phyloP scores from a whole-genome alignment of 1,140 invertebrate genomes.

The Zaprionus ornatus region DNA sequence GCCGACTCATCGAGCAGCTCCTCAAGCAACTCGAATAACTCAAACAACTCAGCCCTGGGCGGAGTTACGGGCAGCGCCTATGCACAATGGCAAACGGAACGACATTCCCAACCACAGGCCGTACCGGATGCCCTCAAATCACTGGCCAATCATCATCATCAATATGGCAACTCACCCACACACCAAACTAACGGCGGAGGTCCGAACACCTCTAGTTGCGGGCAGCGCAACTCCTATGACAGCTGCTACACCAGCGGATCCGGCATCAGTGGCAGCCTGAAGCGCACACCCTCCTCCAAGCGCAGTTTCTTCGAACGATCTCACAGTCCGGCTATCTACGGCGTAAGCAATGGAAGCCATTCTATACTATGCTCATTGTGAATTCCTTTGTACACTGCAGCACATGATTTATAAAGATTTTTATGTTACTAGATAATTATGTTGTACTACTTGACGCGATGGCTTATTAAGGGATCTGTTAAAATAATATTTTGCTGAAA shows the following conservation, averaged over 20 bases:
- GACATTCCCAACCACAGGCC: conserved; percentile 76
- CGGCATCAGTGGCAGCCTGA: conserved; percentile 63
- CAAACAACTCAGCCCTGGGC: conserved; percentile 49
- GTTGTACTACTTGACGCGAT: too few relatives aligned
- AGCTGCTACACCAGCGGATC: conserved; percentile 50
- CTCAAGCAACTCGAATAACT: conserved; percentile 73
- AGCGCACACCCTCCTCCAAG: conserved; percentile 78
- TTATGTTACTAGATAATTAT: too few relatives aligned
- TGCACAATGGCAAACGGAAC: conserved; percentile 68
- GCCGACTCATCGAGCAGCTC: conserved; percentile 75
- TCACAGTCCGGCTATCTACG: conserved; percentile 80
- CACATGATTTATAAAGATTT: not conserved
- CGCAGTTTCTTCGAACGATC: conserved; percentile 75
- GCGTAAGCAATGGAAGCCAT: conserved; percentile 57
- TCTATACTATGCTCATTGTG: not conserved
- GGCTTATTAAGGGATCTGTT: too few relatives aligned
- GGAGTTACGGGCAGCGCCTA: conserved; percentile 71
- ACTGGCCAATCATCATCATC: conserved; percentile 65
- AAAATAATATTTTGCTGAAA: too few relatives aligned
- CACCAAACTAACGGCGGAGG: conserved; percentile 26
- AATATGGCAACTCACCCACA: conserved; percentile 73
- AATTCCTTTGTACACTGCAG: conserved; percentile 13
- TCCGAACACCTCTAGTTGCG: conserved; percentile 6
- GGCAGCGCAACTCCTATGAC: conserved; percentile 61
- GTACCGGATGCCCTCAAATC: conserved; percentile 77